phyloP scores from a whole-genome alignment of 2,113 vertebrate species.

The Campylomormyrus tamandua region DNA sequence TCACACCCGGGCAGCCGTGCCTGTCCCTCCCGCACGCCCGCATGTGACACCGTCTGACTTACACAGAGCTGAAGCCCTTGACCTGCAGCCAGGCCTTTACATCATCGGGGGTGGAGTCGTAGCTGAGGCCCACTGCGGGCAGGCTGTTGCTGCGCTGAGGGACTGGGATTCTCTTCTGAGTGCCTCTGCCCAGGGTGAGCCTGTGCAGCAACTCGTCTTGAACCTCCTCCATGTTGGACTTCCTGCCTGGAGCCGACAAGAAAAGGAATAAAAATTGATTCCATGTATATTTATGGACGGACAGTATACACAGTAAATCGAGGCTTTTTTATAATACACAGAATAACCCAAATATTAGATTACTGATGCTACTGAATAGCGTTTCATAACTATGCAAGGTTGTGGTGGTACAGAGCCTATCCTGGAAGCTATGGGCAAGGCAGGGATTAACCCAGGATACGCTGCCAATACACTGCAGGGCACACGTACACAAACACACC shows the following conservation, averaged over 20 bases:
- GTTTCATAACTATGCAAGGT: neutral
- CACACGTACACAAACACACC: neutral
- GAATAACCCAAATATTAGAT: neutral
- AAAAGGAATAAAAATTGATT: neutral
- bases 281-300: neutral
- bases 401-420: neutral
- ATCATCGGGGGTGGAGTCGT: constrained; percentile 73
- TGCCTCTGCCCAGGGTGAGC: constrained; percentile 80
- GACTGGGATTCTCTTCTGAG: constrained; percentile 78
- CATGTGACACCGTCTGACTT: constrained; percentile 45
- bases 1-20: neutral
- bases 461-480: neutral
- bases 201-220: constrained; percentile 88
- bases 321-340: neutral
- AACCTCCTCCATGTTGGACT: constrained; percentile 96
- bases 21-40: neutral
- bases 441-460: neutral
- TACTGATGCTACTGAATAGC: neutral
- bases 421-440: neutral
- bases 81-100: constrained; percentile 79
- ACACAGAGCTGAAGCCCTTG: constrained; percentile 90
- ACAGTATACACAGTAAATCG: neutral
- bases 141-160: constrained; percentile 54
- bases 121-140: constrained; percentile 66
- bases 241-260: constrained; percentile 63